Evolutionary conservation across 2,797 vertebrate genomes (phyloP).

Genomic region (Eospalax fontanierii): DNA sequence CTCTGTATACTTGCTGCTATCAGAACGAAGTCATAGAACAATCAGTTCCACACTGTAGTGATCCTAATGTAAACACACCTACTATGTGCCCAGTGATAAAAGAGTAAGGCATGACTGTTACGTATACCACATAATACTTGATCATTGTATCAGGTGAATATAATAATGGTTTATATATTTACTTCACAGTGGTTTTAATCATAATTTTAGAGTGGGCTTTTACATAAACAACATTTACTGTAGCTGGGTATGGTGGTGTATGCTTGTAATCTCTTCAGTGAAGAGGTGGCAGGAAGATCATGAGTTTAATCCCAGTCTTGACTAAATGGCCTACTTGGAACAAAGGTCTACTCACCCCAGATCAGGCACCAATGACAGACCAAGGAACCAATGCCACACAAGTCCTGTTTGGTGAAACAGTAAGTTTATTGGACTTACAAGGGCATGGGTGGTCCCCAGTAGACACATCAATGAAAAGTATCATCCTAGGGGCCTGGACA

Average conservation of each 20-base stretch:
- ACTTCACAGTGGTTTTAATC: background rate
- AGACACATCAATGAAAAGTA: background rate
- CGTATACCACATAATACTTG: background rate
- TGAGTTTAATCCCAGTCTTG: background rate
- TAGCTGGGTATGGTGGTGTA: background rate
- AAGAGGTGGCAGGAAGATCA: background rate
- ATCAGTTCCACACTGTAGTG: background rate
- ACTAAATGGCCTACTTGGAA: background rate
- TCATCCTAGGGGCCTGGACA: no score
- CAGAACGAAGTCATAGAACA: background rate
- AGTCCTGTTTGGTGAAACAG: background rate
- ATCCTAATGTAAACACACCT: background rate
- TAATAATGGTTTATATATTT: background rate
- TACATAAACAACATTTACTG: background rate
- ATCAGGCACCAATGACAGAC: no score
- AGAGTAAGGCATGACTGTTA: background rate
- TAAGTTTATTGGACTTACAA: background rate
- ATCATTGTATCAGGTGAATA: background rate
- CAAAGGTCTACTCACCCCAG: background rate
- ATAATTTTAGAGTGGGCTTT: background rate
- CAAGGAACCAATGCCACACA: background rate
- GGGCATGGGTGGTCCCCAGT: background rate
- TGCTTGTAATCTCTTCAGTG: background rate
- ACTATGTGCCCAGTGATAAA: background rate
- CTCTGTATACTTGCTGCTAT: background rate